phyloP scores from a whole-genome alignment of 2,888 invertebrate species.

The Chloromyia formosa region DNA sequence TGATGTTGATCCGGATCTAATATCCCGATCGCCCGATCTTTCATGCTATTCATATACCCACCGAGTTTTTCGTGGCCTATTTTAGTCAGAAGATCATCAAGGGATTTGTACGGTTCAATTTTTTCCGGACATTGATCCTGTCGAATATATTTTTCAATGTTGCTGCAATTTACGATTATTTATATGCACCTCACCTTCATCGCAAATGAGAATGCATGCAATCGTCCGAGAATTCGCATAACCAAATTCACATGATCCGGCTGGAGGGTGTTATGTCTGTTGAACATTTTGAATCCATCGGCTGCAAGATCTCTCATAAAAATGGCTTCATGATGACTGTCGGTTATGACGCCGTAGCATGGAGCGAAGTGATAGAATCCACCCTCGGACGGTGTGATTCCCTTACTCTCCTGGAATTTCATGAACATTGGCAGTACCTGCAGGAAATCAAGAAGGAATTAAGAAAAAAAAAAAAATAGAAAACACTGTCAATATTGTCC shows the following conservation, averaged over 20 bases:
- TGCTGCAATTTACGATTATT: too few species aligned
- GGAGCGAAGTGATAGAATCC: conserved; percentile 56
- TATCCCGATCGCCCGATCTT: conserved; percentile 52
- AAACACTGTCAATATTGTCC: neutral
- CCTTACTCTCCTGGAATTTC: conserved; percentile 55
- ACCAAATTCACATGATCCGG: conserved; percentile 60
- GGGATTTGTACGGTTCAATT: conserved; percentile 51
- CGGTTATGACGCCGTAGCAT: conserved; percentile 53
- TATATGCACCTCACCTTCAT: conserved; percentile 54
- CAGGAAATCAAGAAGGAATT: conserved; percentile 4
- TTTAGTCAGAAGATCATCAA: conserved; percentile 57
- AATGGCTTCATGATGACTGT: conserved; percentile 63
- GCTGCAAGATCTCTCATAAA: conserved; percentile 65
- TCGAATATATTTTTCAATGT: neutral
- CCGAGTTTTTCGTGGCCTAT: conserved; percentile 52
- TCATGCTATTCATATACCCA: conserved; percentile 55
- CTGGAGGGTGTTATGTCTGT: conserved; percentile 61
- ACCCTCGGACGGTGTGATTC: conserved; percentile 49
- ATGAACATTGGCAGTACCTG: conserved; percentile 56
- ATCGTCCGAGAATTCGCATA: conserved; percentile 64
- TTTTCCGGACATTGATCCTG: conserved; percentile 55
- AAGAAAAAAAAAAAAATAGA: too few species aligned
- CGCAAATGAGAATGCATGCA: conserved; percentile 65
- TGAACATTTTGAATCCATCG: conserved; percentile 63
- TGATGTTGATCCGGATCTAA: conserved; percentile 51